Percentiles rank a stretch among this genome's conserved stretches.
Evolutionary conservation across 2,113 vertebrate species (phyloP).

Genomic region (Sinosuthora webbiana): DNA sequence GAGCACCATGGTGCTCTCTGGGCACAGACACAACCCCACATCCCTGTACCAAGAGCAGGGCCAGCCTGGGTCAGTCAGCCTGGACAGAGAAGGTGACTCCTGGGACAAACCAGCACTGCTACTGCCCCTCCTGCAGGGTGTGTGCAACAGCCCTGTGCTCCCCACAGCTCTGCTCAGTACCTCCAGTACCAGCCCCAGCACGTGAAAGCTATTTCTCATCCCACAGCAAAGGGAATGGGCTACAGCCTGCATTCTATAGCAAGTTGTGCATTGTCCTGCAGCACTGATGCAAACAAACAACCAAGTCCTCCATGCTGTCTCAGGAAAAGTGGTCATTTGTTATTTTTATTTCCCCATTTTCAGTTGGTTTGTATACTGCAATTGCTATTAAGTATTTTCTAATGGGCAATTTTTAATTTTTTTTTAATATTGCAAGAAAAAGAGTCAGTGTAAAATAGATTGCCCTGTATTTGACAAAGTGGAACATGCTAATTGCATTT

Average conservation of each 20-base stretch:
- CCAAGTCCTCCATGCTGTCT: not conserved
- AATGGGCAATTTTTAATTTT: not conserved
- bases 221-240: not conserved
- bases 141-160: not conserved
- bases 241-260: fast-evolving
- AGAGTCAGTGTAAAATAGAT: constrained; percentile 14
- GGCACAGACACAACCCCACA: fast-evolving
- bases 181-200: not conserved
- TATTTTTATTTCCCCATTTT: constrained; percentile 45
- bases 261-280: not conserved
- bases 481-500: not conserved
- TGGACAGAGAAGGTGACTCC: not conserved
- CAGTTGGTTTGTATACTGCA: constrained; percentile 29
- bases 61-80: not conserved
- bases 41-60: fast-evolving
- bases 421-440: not conserved
- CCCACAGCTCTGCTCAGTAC: not conserved
- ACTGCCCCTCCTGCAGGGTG: fast-evolving
- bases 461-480: not conserved
- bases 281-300: not conserved
- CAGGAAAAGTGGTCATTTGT: constrained; percentile 16
- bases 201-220: not conserved
- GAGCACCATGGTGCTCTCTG: fast-evolving
- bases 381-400: constrained; percentile 36
- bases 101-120: fast-evolving